A percentile compares a stretch with the other conserved stretches of the same genome.
Evolutionary conservation across 2,113 vertebrate genomes (phyloP).

Genomic region (Aix galericulata): DNA sequence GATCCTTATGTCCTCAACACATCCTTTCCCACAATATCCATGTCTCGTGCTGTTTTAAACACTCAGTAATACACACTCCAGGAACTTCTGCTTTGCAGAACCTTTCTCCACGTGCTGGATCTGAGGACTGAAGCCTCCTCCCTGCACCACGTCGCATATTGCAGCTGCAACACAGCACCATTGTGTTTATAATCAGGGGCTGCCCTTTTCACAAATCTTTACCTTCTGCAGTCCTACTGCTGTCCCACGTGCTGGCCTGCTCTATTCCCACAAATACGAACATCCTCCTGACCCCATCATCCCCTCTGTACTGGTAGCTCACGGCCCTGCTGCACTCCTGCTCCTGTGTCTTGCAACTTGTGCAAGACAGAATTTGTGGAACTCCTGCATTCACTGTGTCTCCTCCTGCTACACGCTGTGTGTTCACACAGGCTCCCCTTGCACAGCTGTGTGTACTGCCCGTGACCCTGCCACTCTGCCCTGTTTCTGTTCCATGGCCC

Average conservation of each 20-base stretch:
- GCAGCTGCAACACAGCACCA: background rate
- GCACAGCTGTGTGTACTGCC: background rate
- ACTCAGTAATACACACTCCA: background rate
- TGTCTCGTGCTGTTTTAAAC: background rate
- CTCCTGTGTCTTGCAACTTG: background rate
- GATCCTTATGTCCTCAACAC: background rate
- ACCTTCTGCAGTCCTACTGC: background rate
- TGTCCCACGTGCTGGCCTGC: background rate
- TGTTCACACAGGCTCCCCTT: slow-evolving; percentile 26
- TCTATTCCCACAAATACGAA: background rate
- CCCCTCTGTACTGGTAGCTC: background rate
- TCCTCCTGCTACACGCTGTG: background rate
- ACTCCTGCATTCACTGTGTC: background rate
- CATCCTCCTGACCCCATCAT: background rate
- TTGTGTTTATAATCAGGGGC: background rate
- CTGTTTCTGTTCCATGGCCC: background rate
- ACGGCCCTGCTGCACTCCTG: background rate
- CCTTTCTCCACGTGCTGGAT: background rate
- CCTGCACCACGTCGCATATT: background rate
- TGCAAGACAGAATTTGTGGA: background rate
- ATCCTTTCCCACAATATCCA: background rate
- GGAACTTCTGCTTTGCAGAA: background rate
- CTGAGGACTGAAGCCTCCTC: background rate
- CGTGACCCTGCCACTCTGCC: background rate
- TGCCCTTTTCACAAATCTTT: background rate